phyloP scores from a whole-genome alignment of 2,113 vertebrate species.

The Cyprichromis sp. region DNA sequence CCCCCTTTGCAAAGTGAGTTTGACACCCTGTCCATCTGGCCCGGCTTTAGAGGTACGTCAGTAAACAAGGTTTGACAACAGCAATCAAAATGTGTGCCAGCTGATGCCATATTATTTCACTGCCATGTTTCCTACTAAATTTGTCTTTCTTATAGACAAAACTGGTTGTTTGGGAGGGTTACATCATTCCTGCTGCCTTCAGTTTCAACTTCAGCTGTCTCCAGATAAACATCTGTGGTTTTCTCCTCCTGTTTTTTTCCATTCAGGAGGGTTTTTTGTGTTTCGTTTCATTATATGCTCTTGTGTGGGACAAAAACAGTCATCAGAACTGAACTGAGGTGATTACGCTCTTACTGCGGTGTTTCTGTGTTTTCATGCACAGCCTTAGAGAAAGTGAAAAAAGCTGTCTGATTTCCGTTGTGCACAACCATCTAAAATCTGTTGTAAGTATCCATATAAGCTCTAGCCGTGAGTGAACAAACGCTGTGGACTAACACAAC shows the following conservation, averaged over 20 bases:
- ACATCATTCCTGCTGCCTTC: not conserved
- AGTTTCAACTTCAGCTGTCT: not conserved
- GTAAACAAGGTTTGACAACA: not conserved
- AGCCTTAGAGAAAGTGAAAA: not conserved
- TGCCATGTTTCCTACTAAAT: not conserved
- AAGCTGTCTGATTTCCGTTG: not conserved
- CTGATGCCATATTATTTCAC: not conserved
- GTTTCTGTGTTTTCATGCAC: not conserved
- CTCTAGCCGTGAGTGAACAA: not conserved
- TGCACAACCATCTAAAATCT: not conserved
- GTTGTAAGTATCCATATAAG: accelerated
- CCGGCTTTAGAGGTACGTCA: accelerated
- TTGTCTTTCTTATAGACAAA: not conserved
- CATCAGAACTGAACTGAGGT: not conserved
- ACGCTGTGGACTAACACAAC: too few relatives aligned
- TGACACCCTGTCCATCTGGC: not conserved
- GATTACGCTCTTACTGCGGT: not conserved
- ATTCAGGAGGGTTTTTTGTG: not conserved
- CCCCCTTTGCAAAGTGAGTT: not conserved
- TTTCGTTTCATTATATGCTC: not conserved
- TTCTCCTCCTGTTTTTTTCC: not conserved
- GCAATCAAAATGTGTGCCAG: not conserved
- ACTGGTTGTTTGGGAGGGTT: not conserved
- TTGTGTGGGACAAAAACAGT: not conserved
- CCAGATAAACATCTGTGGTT: not conserved